Evolutionary conservation across 2,888 invertebrate genomes (phyloP).

Genomic region (Sylvicola fuscatus): DNA sequence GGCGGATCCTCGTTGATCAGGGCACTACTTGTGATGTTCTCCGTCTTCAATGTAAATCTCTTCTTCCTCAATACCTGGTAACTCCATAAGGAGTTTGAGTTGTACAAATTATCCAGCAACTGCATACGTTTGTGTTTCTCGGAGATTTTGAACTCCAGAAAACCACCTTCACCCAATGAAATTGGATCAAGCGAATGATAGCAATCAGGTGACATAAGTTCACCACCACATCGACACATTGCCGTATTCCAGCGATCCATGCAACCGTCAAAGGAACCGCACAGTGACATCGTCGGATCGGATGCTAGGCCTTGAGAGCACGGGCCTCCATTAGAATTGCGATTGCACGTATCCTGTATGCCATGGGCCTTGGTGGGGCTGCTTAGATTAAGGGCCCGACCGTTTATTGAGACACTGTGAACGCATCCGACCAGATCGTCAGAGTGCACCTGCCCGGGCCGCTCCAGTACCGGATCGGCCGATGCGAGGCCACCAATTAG

Average conservation of each 20-base stretch:
- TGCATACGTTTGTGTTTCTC: constrained; percentile 77
- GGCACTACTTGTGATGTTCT: constrained; percentile 19
- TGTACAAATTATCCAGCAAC: constrained; percentile 57
- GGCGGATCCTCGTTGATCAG: constrained; percentile 27
- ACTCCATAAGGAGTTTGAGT: constrained; percentile 47
- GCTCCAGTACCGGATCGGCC: constrained; percentile 70
- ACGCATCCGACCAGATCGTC: constrained; percentile 91
- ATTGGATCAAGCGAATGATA: constrained; percentile 56
- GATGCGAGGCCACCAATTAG: constrained; percentile 67
- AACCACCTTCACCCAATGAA: constrained; percentile 56
- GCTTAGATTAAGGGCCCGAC: constrained; percentile 60
- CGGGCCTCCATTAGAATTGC: constrained; percentile 42
- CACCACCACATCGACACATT: constrained; percentile 47
- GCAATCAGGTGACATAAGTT: constrained; percentile 60
- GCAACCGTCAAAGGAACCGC: constrained; percentile 47
- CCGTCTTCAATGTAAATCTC: constrained; percentile 10
- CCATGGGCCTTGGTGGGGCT: constrained; percentile 51
- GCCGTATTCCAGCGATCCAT: constrained; percentile 67
- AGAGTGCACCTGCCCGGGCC: constrained; percentile 75
- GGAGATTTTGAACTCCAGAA: constrained; percentile 55
- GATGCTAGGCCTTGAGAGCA: constrained; percentile 30
- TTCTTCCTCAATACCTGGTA: constrained; percentile 10
- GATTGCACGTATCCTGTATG: constrained; percentile 54
- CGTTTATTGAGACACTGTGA: constrained; percentile 76
- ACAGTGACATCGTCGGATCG: constrained; percentile 24